Conservation (phyloP, 2,888 invertebrate species). For the Cactoblastis cactorum region DNA sequence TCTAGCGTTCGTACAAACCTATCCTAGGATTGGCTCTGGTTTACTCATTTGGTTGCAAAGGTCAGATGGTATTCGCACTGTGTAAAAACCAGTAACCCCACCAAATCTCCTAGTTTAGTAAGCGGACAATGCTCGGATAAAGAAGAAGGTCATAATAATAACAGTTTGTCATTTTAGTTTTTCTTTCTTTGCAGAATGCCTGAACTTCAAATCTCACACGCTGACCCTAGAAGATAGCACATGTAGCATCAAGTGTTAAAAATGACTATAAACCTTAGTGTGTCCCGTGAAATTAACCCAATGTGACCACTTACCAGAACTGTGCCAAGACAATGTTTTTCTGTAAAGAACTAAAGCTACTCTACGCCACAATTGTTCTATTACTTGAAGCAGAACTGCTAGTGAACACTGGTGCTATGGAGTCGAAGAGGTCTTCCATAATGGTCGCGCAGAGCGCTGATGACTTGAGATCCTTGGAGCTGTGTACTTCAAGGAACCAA, state of each 20-base stretch:
- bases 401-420: conserved; percentile 68
- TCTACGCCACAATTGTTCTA: conserved; percentile 67
- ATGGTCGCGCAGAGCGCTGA: conserved; percentile 62
- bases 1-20: no score
- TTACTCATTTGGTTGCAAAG: no score
- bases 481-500: conserved; percentile 66
- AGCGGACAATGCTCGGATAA: no score
- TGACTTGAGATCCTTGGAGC: conserved; percentile 62
- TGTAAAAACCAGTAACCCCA: no score
- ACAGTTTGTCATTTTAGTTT: conserved; percentile 19
- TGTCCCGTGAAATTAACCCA: conserved; percentile 39
- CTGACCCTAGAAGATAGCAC: conserved; percentile 43
- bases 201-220: conserved; percentile 13
- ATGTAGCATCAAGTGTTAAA: conserved; percentile 29
- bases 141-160: no score
- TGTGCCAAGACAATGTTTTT: conserved; percentile 77
- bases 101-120: no score
- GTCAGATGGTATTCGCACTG: no score
- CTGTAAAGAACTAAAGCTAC: conserved; percentile 71
- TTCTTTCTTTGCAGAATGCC: conserved; percentile 55
- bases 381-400: conserved; percentile 65
- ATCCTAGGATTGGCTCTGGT: no score
- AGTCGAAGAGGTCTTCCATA: conserved; percentile 67
- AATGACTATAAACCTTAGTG: conserved; percentile 75
- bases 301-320: conserved; percentile 52